These are phyloP conservation scores for Phoxinus phoxinus DNA, from an alignment of 2,113 vertebrate species.

Conservation along the genomic window DNA sequence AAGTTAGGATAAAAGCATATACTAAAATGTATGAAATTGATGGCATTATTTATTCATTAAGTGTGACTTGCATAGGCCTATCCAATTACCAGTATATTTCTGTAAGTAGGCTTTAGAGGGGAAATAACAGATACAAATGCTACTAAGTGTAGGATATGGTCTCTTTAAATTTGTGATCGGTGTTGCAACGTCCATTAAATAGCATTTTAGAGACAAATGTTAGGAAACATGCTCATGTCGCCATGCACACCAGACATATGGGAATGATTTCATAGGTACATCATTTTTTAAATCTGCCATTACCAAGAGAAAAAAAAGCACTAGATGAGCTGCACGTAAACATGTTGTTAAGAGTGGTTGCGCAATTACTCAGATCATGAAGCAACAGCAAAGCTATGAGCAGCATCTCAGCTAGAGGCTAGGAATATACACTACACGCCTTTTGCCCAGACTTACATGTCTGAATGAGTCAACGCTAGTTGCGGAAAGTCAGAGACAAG, in stretches of 20 bases:
- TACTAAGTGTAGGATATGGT: neutral
- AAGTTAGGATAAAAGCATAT: neutral
- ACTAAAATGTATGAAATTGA: neutral
- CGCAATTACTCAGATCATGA: neutral
- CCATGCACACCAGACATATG: neutral
- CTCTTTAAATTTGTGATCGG: neutral
- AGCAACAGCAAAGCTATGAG: neutral
- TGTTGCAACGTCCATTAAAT: neutral
- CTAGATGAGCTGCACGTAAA: neutral
- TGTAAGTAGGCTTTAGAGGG: neutral
- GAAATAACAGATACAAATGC: neutral
- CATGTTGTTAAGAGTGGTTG: neutral
- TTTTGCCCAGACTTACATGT: neutral
- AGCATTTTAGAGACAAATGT: neutral
- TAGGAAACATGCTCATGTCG: neutral
- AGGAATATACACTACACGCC: neutral
- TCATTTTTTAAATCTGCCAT: neutral
- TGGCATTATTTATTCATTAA: neutral
- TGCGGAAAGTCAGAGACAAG: neutral
- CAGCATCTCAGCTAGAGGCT: neutral
- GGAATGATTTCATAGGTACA: neutral
- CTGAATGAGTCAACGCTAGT: neutral
- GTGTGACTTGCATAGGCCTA: neutral
- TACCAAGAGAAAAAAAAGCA: neutral
- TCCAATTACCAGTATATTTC: neutral